phyloP scores from a whole-genome alignment of 2,113 vertebrate genomes.

The Mola mola region DNA sequence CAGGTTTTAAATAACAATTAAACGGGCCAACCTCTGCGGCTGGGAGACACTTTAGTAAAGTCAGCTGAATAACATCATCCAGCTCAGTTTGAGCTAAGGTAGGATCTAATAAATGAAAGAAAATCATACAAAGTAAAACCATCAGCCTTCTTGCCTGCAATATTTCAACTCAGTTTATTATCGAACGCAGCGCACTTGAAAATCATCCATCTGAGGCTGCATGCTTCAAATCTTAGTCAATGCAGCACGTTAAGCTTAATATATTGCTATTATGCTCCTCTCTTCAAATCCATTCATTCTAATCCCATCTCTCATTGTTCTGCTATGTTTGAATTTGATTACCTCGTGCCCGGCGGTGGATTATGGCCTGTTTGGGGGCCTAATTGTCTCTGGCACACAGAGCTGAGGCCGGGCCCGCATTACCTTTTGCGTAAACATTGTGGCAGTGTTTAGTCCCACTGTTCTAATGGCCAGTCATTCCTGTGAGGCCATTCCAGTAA shows the following conservation, averaged over 20 bases:
- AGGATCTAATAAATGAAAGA: too few species aligned
- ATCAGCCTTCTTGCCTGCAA: background rate
- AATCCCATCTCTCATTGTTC: constrained; percentile 59
- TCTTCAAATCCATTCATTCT: constrained; percentile 8
- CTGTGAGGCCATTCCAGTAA: constrained; percentile 65
- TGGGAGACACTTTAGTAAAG: too few species aligned
- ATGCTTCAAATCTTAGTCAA: fast-evolving
- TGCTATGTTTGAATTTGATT: constrained; percentile 57
- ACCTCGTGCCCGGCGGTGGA: constrained; percentile 40
- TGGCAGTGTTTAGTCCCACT: constrained; percentile 58
- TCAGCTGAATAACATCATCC: too few species aligned
- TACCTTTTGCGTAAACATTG: constrained; percentile 70
- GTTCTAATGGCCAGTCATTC: constrained; percentile 64
- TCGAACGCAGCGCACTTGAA: background rate
- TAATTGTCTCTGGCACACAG: constrained; percentile 64
- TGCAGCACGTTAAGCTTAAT: constrained; percentile 29
- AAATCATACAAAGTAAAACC: background rate
- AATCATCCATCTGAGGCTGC: too few species aligned
- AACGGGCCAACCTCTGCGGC: too few species aligned
- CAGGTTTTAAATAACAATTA: too few species aligned
- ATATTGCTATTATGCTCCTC: constrained; percentile 17
- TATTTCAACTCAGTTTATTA: background rate
- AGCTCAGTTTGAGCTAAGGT: too few species aligned
- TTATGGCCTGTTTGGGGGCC: constrained; percentile 41
- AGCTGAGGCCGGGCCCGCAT: constrained; percentile 35